Evolutionary conservation across 2,888 invertebrate genomes (phyloP).

Genomic region (Liodrosophila aerea): DNA sequence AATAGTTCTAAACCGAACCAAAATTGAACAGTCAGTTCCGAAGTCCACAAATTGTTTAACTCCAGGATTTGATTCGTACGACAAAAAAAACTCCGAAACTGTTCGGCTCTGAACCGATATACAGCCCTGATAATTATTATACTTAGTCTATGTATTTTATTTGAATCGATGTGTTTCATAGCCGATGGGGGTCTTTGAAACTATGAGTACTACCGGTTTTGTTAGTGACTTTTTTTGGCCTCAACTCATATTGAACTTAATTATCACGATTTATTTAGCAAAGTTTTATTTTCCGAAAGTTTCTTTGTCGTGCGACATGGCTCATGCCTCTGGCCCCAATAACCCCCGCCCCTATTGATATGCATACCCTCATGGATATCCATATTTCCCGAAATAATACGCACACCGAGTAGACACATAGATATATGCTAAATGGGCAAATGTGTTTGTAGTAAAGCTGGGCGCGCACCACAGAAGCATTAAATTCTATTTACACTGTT

Average conservation of each 20-base stretch:
- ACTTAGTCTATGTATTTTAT: no score
- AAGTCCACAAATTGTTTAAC: no score
- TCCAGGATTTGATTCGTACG: no score
- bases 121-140: no score
- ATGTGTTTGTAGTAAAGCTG: slow-evolving; percentile 16
- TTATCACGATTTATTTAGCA: slow-evolving; percentile 23
- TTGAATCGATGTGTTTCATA: no score
- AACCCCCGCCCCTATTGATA: slow-evolving; percentile 30
- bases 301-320: slow-evolving; percentile 18
- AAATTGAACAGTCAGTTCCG: no score
- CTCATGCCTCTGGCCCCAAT: slow-evolving; percentile 21
- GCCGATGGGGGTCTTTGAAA: no score
- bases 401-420: slow-evolving; percentile 1
- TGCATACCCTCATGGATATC: slow-evolving; percentile 19
- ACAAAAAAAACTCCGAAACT: no score
- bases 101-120: no score
- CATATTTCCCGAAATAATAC: slow-evolving; percentile 28
- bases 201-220: no score
- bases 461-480: slow-evolving; percentile 46
- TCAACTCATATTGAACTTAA: slow-evolving; percentile 8
- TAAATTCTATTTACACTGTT: slow-evolving; percentile 47
- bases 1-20: no score
- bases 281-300: not conserved
- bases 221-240: no score
- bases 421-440: not conserved